Evolutionary conservation across 1,140 invertebrate genomes (phyloP), one percentile per base, ranked within the genome.

Genomic region (Hormaphis cornu): DNA sequence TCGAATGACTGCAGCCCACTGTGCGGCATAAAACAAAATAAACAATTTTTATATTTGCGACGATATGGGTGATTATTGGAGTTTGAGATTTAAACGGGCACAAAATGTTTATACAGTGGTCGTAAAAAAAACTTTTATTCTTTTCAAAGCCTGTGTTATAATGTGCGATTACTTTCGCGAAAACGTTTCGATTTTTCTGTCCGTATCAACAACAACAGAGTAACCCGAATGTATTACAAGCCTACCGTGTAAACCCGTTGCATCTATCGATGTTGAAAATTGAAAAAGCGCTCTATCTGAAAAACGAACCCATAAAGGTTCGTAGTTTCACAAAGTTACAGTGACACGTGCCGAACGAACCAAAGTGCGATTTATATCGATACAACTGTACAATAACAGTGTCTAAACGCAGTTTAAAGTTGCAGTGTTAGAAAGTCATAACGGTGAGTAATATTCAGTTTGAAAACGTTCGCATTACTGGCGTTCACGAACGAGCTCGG

Each of bases 1-100:
- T 80, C 42, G 83, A 84, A 74, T 90, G 88, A 76, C 87, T 89
- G 75, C 88, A 89, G n/a, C 83, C 83, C 72, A 86, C 87, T 73
- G 71, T 26, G 40, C n/a, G n/a, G n/a, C n/a, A n/a, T n/a, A 72
- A 30, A 35, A 18, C n/a, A 28, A 46, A 53, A 2, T 35, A 37
- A 40, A 30, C 12, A 42, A 40, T 12, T n/a, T n/a, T 18, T 40
- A 70, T 54, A 69, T 18, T 7, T 9, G 22, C 16, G 22, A 52
- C 18, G 48, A 24, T 18, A 8, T 18, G 16, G 22, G 8, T 52
- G n/a, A 52, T 9, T 18, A 9, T 7, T 7, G 8, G 18, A 7
- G 22, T 18, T 18, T 7, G 8, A 18, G 8, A 7, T 18, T 18
- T 52, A 18, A 8, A n/a, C 16, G 7, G n/a, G n/a, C n/a, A n/a